A percentile compares a stretch with the other conserved stretches of the same genome.
Evolutionary conservation across 2,113 vertebrate genomes (phyloP).

Genomic region (Tichodroma muraria): DNA sequence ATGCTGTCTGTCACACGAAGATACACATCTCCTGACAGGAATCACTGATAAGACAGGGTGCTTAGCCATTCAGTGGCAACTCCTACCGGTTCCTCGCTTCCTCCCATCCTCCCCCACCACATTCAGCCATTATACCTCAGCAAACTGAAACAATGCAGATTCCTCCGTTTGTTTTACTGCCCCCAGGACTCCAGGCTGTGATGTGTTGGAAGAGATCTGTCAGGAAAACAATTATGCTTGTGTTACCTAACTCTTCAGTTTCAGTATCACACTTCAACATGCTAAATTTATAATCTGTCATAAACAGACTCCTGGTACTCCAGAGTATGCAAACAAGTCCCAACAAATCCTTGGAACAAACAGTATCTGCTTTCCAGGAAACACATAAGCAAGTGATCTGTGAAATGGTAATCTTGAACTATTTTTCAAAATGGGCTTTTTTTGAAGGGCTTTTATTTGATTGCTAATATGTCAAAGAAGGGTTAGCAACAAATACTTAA

Average conservation of each 20-base stretch:
- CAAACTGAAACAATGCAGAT: constrained; percentile 79
- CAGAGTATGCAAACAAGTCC: neutral
- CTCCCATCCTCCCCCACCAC: neutral
- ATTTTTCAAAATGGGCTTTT: neutral
- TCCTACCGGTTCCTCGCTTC: neutral
- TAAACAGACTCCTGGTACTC: neutral
- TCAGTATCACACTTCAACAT: neutral
- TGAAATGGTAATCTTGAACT: neutral
- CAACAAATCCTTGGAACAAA: neutral
- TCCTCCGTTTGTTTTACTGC: constrained; percentile 73
- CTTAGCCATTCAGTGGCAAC: neutral
- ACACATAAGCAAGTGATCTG: neutral
- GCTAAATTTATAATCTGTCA: neutral
- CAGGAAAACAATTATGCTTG: constrained; percentile 31
- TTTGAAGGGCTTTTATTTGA: neutral
- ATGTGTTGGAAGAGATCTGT: constrained; percentile 77
- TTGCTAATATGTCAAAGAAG: neutral
- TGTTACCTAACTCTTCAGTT: neutral
- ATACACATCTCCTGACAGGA: neutral
- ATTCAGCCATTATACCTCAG: constrained; percentile 69
- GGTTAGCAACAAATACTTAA: neutral
- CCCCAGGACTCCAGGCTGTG: constrained; percentile 55
- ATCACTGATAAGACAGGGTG: neutral
- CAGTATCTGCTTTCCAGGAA: neutral
- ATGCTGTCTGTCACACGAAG: neutral